Evolutionary conservation across 2,888 invertebrate species (phyloP).

Genomic region (Nematopogon swammerdamellus): DNA sequence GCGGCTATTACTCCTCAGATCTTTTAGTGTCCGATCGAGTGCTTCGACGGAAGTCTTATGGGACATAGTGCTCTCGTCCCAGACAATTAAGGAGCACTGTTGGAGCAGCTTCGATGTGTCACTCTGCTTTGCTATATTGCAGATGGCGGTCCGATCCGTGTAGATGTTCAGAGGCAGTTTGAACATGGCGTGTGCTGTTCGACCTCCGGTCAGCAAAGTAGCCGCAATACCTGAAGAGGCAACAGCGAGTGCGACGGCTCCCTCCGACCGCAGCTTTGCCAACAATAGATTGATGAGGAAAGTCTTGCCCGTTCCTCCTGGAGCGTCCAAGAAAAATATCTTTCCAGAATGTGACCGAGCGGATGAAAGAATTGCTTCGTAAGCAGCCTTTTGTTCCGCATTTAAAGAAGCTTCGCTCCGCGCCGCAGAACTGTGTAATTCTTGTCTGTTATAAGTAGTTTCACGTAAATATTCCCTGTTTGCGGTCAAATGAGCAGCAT

Average conservation of each 20-base stretch:
- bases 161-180: too few species aligned
- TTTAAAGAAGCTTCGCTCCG: neutral
- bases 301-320: neutral
- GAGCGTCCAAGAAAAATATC: constrained; percentile 12
- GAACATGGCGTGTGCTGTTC: too few species aligned
- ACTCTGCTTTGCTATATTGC: constrained; percentile 13
- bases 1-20: constrained; percentile 8
- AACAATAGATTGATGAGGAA: neutral
- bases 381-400: constrained; percentile 3
- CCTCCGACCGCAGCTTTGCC: neutral
- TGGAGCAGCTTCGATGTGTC: constrained; percentile 12
- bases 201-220: too few species aligned
- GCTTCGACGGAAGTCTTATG: constrained; percentile 15
- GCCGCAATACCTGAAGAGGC: constrained; percentile 9
- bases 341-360: constrained; percentile 4
- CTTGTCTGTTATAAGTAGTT: neutral
- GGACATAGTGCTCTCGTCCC: constrained; percentile 14
- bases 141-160: constrained; percentile 1
- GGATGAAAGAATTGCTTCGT: neutral
- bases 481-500: neutral
- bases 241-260: neutral
- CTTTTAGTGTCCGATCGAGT: constrained; percentile 13
- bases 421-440: constrained; percentile 3
- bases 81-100: constrained; percentile 11
- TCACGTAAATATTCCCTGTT: constrained; percentile 2